phyloP scores from a whole-genome alignment of 1,140 invertebrate genomes.

The Bilobella aurantiaca region DNA sequence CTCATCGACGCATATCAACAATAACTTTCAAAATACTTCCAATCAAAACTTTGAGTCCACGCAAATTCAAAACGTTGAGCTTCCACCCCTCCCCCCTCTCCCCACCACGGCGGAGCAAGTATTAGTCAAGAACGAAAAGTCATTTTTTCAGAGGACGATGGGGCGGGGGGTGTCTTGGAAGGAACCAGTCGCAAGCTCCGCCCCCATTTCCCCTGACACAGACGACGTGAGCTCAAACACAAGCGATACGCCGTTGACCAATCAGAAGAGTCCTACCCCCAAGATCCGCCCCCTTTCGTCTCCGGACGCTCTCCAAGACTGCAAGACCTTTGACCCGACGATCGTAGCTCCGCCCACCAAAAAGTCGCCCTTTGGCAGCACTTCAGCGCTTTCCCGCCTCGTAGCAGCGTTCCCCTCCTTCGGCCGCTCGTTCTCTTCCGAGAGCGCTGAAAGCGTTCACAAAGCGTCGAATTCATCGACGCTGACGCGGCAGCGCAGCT shows the following conservation, averaged over 20 bases:
- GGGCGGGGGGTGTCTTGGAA: conserved; percentile 29
- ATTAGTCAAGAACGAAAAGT: conserved; percentile 18
- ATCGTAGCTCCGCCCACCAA: not conserved
- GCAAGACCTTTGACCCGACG: not conserved
- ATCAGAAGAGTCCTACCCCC: not conserved
- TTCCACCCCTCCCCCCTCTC: conserved; percentile 22
- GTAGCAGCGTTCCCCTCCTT: conserved; percentile 30
- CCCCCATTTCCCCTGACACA: conserved; percentile 13
- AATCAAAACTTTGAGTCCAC: conserved; percentile 19
- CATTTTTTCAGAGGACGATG: conserved; percentile 26
- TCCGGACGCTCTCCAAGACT: conserved; percentile 39
- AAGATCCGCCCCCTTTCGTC: conserved; percentile 42
- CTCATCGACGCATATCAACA: conserved; percentile 41
- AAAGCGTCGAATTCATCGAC: not conserved
- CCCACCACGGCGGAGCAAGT: conserved; percentile 4
- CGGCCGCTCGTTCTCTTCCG: conserved; percentile 23
- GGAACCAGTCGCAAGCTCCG: conserved; percentile 27
- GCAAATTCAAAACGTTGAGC: conserved; percentile 2
- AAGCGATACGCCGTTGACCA: conserved; percentile 23
- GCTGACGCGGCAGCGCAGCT: conserved; percentile 15
- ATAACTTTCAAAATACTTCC: conserved; percentile 36
- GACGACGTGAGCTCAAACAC: not conserved
- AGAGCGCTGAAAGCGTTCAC: not conserved
- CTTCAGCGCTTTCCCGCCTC: conserved; percentile 24
- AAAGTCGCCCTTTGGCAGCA: conserved; percentile 11